Evolutionary conservation across 37 sponge, comb jelly and placozoan genomes (phyloP), one percentile per base, ranked within the genome.

Genomic region (Petrosia ficiformis): DNA sequence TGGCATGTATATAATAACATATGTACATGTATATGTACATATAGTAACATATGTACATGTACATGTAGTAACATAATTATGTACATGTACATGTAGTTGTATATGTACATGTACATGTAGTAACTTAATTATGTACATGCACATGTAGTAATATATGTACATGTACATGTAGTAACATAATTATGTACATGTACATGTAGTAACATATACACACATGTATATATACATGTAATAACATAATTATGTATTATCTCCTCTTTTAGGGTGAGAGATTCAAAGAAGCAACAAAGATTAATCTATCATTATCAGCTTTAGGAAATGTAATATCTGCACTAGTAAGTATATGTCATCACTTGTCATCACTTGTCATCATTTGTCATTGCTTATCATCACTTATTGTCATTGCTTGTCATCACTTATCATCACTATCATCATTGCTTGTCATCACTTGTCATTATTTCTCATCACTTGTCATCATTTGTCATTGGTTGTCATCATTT

Each of bases 291-390:
- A 98, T 98, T 67, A 98, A 98, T 69, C 84, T 95, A 33, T 98
- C 99, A 0, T 85, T 98, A 37, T 98, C 99, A 40, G 91, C 96
- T 28, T 89, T 98, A 33, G 96, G 99, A 3, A 98, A 98, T 79
- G 99, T 98, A 39, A 98, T 98, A 29, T 92, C 92, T 39, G 87
- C 99, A 21, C 83, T 98, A 72, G 99, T 93, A 80, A 42, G 77
- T 76, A 61, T 39, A 25, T 1, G 8, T 36, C 5, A 61, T 26
- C n/a, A 61, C 5, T n/a, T n/a, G 24, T 36, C 22, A 40, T 35
- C 54, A 8, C 8, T 48, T 48, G 54, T 37, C 70, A 33, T 33
- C 22, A 16, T 40, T 16, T 37, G 42, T 40, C 8, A 5, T 37
- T 8, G 5, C 24, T 68, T 68, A 4, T 40, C 70, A 32, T 14